A percentile compares a stretch with the other conserved stretches of the same genome.
phyloP scores from a whole-genome alignment of 2,888 invertebrate species.

The Saturnia japonica region DNA sequence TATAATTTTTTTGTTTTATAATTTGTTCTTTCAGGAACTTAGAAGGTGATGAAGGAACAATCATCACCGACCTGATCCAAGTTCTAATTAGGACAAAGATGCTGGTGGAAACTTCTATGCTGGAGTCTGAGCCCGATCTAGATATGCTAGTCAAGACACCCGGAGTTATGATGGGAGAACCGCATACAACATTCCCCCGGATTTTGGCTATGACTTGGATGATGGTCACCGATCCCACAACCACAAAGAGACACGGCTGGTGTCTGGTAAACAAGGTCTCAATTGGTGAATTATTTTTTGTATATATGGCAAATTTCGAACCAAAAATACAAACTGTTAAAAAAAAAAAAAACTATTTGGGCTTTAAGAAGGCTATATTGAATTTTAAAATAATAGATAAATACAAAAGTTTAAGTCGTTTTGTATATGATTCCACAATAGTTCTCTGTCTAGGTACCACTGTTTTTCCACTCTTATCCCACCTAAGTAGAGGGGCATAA shows the following conservation, averaged over 20 bases:
- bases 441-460: too few species aligned
- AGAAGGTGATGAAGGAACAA: conserved; percentile 63
- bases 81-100: conserved; percentile 54
- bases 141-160: conserved; percentile 64
- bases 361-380: too few species aligned
- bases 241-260: conserved; percentile 60
- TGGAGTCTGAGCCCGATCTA: conserved; percentile 65
- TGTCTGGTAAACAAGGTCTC: conserved; percentile 60
- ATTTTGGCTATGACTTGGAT: conserved; percentile 64
- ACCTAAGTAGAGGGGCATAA: background rate
- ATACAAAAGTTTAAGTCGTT: too few species aligned
- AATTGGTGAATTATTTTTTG: background rate
- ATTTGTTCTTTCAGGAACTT: conserved; percentile 48
- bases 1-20: too few species aligned
- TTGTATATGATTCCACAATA: too few species aligned
- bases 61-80: conserved; percentile 56
- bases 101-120: conserved; percentile 58
- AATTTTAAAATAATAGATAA: too few species aligned
- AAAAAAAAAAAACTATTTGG: too few species aligned
- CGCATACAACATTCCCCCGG: conserved; percentile 65
- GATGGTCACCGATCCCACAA: conserved; percentile 56
- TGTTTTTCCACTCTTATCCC: background rate
- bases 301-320: background rate
- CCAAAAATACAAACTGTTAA: too few species aligned
- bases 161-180: conserved; percentile 63